These are phyloP conservation scores for Quadriops clusia DNA, from an alignment of 2,888 invertebrate genomes.

Conservation along the genomic window DNA sequence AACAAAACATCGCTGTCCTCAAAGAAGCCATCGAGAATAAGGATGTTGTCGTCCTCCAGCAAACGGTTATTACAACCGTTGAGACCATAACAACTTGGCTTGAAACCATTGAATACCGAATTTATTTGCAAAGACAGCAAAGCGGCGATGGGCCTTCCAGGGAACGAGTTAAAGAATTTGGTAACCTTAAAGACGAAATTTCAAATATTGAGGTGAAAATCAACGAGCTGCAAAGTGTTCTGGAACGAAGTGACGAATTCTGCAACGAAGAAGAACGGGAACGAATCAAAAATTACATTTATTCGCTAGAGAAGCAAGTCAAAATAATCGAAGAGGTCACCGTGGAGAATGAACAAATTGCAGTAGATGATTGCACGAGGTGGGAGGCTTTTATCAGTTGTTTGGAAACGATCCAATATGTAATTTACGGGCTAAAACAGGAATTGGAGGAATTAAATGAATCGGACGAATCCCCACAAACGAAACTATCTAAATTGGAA, in stretches of 20 bases:
- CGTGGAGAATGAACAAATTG: constrained; percentile 44
- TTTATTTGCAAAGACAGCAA: constrained; percentile 49
- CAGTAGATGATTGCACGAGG: constrained; percentile 49
- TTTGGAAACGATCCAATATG: constrained; percentile 44
- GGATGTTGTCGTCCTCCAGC: constrained; percentile 50
- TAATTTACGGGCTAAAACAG: constrained; percentile 40
- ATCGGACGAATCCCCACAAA: constrained; percentile 53
- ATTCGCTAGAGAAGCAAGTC: constrained; percentile 53
- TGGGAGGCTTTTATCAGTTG: constrained; percentile 62
- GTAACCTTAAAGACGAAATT: constrained; percentile 53
- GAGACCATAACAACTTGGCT: constrained; percentile 76
- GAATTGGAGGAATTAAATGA: constrained; percentile 45
- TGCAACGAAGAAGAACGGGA: constrained; percentile 36
- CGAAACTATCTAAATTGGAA: constrained; percentile 58
- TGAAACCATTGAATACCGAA: constrained; percentile 72
- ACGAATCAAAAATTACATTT: constrained; percentile 45
- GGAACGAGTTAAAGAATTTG: constrained; percentile 47
- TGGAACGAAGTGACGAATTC: constrained; percentile 40
- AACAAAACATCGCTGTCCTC: constrained; percentile 46
- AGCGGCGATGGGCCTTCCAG: constrained; percentile 47
- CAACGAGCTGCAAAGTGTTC: constrained; percentile 46
- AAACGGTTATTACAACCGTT: constrained; percentile 59
- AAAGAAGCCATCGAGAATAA: constrained; percentile 46
- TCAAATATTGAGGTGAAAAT: constrained; percentile 55
- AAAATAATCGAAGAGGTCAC: constrained; percentile 58